A percentile compares a stretch with the other conserved stretches of the same genome.
These are phyloP conservation scores for Didymodactylos carnosus DNA, from an alignment of 2,888 invertebrate genomes.

Conservation along the genomic window DNA sequence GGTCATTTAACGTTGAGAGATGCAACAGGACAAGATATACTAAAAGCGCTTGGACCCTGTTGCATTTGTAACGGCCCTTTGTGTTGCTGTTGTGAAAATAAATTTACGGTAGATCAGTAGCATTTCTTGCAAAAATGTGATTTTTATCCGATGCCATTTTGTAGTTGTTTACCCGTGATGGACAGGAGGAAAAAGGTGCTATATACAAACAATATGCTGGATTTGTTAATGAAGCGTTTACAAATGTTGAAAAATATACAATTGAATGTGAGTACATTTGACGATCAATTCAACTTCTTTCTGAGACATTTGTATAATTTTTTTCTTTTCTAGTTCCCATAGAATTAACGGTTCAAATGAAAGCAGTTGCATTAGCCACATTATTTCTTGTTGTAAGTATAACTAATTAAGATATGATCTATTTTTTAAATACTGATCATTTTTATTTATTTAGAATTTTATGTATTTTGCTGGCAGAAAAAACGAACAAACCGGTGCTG, in stretches of 20 bases:
- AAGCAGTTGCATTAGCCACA: background rate
- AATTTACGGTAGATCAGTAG: background rate
- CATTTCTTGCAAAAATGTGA: background rate
- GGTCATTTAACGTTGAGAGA: background rate
- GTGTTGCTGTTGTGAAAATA: conserved; percentile 8
- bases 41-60: background rate
- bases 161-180: background rate
- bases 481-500: too few relatives aligned
- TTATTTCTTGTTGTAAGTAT: background rate
- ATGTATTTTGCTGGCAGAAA: background rate
- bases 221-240: conserved; percentile 5
- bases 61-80: conserved; percentile 3
- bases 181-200: background rate
- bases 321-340: background rate
- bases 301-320: background rate
- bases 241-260: conserved; percentile 4
- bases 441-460: background rate
- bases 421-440: background rate
- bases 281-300: too few relatives aligned
- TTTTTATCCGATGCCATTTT: too few relatives aligned
- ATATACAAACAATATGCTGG: conserved; percentile 6
- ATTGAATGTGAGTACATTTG: conserved; percentile 1
- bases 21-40: background rate
- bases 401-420: background rate
- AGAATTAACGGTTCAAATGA: background rate